A percentile compares a stretch with the other conserved stretches of the same genome.
These are phyloP conservation scores for Phyllotis vaccarum DNA, from an alignment of 2,797 vertebrate genomes.

Conservation along the genomic window DNA sequence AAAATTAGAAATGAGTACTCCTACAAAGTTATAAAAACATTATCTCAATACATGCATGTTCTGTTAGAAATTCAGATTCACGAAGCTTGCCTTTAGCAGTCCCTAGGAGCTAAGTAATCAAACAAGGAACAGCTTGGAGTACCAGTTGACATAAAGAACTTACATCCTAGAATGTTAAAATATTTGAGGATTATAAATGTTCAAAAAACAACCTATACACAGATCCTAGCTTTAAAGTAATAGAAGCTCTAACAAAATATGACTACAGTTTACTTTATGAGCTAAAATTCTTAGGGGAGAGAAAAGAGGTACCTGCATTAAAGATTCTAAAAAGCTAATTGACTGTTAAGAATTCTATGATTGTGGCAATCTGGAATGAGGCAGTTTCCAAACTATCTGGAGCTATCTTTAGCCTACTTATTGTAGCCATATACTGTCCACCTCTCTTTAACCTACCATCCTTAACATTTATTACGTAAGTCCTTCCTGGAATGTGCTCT, in stretches of 20 bases:
- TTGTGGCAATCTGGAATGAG: neutral
- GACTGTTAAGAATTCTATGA: neutral
- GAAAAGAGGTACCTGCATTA: neutral
- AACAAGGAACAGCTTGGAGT: neutral
- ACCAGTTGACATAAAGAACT: constrained; percentile 15
- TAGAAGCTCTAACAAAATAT: constrained; percentile 29
- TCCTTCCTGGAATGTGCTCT: neutral
- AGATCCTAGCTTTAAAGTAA: constrained; percentile 59
- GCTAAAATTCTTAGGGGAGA: neutral
- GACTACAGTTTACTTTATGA: constrained; percentile 17
- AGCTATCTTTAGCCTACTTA: neutral
- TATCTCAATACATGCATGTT: neutral
- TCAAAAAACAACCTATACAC: neutral
- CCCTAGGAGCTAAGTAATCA: constrained; percentile 21
- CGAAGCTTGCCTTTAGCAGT: constrained; percentile 19
- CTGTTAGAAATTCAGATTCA: constrained; percentile 57
- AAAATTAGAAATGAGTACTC: constrained; percentile 38
- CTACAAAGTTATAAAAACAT: constrained; percentile 36
- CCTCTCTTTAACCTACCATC: neutral
- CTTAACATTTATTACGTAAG: neutral
- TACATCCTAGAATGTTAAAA: constrained; percentile 49
- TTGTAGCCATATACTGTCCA: neutral
- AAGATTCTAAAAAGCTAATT: neutral
- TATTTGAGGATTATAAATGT: constrained; percentile 47
- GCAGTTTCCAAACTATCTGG: neutral